Evolutionary conservation across 1,140 invertebrate genomes (phyloP).

Genomic region (Tetramorium simillimum): DNA sequence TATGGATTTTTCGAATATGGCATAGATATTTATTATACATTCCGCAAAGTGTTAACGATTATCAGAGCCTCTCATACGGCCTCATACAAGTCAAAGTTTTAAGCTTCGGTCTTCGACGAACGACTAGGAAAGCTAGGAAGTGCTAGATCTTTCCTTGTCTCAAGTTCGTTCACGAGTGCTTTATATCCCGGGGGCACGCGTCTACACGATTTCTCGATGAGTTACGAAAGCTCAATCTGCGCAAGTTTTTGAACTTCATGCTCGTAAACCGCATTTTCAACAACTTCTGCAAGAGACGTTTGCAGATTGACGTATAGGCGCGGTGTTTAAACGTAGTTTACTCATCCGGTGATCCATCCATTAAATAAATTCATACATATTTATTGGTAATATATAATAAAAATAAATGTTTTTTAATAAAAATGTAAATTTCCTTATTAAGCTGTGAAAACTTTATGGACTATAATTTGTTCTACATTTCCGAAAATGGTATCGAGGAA

Average conservation of each 20-base stretch:
- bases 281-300: neutral
- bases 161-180: conserved; percentile 9
- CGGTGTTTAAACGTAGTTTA: neutral
- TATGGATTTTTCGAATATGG: neutral
- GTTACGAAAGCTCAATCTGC: conserved; percentile 50
- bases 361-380: neutral
- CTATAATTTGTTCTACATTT: neutral
- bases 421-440: neutral
- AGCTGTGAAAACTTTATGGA: neutral
- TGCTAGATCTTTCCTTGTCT: conserved; percentile 26
- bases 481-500: neutral
- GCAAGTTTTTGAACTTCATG: conserved; percentile 41
- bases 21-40: neutral
- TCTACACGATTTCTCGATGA: conserved; percentile 33
- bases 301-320: conserved; percentile 20
- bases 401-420: neutral
- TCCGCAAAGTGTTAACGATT: neutral
- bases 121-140: conserved; percentile 14
- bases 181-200: conserved; percentile 21
- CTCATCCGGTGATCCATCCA: neutral
- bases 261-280: conserved; percentile 13
- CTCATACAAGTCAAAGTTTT: conserved; percentile 14
- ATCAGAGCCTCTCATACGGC: neutral
- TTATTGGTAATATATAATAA: neutral
- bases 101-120: neutral